Evolutionary conservation across 1,140 invertebrate genomes (phyloP).

Genomic region (Radopholus similis): DNA sequence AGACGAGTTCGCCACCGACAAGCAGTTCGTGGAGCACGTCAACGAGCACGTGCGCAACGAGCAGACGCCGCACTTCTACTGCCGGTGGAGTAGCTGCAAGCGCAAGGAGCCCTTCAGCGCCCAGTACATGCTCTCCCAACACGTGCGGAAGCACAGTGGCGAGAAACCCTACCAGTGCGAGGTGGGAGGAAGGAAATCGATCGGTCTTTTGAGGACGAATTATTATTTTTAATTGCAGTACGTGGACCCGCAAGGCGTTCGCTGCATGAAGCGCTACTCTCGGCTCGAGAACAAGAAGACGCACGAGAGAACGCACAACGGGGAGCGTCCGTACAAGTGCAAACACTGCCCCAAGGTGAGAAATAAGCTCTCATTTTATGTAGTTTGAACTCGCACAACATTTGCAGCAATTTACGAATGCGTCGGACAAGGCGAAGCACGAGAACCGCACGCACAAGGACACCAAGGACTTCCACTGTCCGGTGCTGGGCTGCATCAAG

Average conservation of each 20-base stretch:
- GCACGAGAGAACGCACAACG: constrained; percentile 78
- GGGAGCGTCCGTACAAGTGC: constrained; percentile 96
- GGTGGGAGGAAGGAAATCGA: constrained; percentile 63
- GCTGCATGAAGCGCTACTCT: constrained; percentile 90
- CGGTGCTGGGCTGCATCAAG: constrained; percentile 91
- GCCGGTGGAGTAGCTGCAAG: constrained; percentile 32
- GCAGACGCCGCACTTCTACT: constrained; percentile 21
- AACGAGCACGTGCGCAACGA: constrained; percentile 14
- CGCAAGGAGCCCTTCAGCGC: constrained; percentile 79
- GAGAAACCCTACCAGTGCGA: constrained; percentile 99
- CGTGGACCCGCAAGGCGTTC: constrained; percentile 67
- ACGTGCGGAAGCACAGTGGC: constrained; percentile 94
- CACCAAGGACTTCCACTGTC: constrained; percentile 93
- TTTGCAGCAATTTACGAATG: constrained; percentile 82
- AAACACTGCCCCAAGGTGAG: constrained; percentile 84
- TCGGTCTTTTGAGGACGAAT: not conserved
- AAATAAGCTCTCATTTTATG: not conserved
- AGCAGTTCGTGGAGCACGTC: constrained; percentile 16
- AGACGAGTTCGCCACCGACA: constrained; percentile 7
- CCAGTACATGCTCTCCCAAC: constrained; percentile 97
- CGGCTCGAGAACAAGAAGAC: constrained; percentile 95
- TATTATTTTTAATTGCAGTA: constrained; percentile 68
- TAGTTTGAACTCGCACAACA: not conserved
- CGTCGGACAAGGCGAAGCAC: constrained; percentile 95
- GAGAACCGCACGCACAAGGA: constrained; percentile 71